These are phyloP conservation scores for Sus scrofa DNA, from an alignment of 2,113 vertebrate genomes.

Conservation along the genomic window DNA sequence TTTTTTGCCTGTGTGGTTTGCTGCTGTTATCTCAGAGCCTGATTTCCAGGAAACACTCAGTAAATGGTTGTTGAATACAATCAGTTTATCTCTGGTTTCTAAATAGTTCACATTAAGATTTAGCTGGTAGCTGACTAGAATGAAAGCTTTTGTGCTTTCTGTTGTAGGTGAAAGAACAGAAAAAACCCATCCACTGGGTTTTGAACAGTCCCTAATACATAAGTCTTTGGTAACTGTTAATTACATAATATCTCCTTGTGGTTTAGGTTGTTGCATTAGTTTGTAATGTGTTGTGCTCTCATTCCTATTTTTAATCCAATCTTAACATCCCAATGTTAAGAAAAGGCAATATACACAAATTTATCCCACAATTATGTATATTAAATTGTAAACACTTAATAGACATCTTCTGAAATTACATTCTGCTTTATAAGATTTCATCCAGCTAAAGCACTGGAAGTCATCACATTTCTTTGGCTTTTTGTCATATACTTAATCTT, in stretches of 20 bases:
- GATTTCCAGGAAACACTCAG: background rate
- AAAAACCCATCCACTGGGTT: background rate
- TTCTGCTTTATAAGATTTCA: background rate
- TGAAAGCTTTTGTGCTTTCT: constrained; percentile 13
- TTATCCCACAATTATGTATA: background rate
- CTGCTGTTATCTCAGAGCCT: background rate
- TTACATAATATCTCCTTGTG: background rate
- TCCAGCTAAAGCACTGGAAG: background rate
- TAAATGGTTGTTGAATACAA: background rate
- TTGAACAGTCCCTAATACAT: background rate
- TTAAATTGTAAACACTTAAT: background rate
- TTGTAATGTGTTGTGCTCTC: background rate
- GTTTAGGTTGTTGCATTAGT: background rate
- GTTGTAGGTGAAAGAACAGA: background rate
- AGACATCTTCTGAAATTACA: constrained; percentile 5
- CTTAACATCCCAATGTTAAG: background rate
- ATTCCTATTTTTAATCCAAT: background rate
- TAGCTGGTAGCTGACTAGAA: background rate
- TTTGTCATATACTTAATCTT: constrained; percentile 9
- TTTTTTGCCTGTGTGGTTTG: background rate
- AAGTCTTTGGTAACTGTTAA: background rate
- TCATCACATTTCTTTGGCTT: background rate
- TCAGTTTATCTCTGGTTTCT: background rate
- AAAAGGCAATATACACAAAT: background rate
- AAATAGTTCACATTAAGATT: background rate